Conservation (phyloP, 2,113 vertebrate species). For the Chrysemys picta region DNA sequence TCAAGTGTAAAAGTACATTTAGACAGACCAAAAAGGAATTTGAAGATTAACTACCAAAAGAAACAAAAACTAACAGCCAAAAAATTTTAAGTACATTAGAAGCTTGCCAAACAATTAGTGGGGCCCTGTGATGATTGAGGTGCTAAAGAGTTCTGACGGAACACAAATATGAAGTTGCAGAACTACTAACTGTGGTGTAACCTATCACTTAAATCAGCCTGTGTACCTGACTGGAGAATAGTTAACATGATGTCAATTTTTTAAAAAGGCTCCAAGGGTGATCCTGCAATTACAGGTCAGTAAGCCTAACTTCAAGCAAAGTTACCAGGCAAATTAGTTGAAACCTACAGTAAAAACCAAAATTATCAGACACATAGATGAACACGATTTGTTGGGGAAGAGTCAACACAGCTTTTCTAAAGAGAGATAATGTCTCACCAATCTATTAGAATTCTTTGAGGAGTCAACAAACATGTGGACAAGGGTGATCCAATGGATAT, state of each 20-base stretch:
- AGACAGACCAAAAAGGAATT: not conserved
- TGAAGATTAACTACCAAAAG: not conserved
- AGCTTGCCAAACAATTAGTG: not conserved
- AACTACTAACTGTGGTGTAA: not conserved
- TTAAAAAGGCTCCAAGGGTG: not conserved
- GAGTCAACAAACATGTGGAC: not conserved
- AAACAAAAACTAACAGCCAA: not conserved
- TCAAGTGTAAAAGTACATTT: not conserved
- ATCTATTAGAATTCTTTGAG: not conserved
- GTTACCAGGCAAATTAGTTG: not conserved
- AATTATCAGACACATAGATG: not conserved
- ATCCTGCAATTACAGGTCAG: not conserved
- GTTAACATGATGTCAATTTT: not conserved
- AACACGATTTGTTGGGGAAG: not conserved
- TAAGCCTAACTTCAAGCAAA: not conserved
- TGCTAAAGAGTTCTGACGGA: not conserved
- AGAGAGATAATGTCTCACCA: not conserved
- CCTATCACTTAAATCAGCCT: not conserved
- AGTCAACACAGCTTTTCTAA: not conserved
- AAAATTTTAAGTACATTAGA: not conserved
- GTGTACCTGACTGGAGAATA: no score
- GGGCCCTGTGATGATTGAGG: not conserved
- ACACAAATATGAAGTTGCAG: not conserved
- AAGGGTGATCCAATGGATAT: not conserved
- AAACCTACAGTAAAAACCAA: not conserved